phyloP scores from a whole-genome alignment of 1,140 invertebrate genomes.

The Riptortus pedestris region DNA sequence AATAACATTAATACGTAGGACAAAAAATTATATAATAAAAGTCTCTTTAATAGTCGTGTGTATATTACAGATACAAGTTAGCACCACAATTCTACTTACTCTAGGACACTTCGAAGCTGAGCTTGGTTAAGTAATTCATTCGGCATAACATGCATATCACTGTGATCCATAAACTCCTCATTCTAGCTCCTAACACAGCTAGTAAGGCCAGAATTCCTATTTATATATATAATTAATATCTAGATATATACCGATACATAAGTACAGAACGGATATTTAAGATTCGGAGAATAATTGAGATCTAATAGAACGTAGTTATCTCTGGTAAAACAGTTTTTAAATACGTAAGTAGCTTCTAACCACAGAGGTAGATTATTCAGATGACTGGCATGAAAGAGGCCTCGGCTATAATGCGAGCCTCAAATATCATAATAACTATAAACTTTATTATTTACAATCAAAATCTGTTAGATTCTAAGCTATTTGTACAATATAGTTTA shows the following conservation, averaged over 20 bases:
- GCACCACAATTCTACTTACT: not conserved
- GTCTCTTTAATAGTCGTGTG: not conserved
- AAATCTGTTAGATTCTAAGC: not conserved
- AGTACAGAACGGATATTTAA: not conserved
- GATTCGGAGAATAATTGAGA: not conserved
- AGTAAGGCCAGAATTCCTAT: constrained; percentile 7
- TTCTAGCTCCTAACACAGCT: constrained; percentile 13
- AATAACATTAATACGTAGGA: not conserved
- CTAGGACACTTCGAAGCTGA: not conserved
- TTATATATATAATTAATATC: constrained; percentile 1
- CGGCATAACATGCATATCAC: not conserved
- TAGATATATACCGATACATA: constrained; percentile 12
- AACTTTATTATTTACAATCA: constrained; percentile 9
- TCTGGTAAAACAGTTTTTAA: not conserved
- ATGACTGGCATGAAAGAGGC: constrained; percentile 7
- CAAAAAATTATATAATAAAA: not conserved
- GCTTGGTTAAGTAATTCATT: not conserved
- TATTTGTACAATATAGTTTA: constrained; percentile 17
- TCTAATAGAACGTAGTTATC: not conserved
- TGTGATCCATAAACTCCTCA: not conserved
- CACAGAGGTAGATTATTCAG: constrained; percentile 7
- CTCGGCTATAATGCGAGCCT: not conserved
- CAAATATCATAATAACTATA: not conserved
- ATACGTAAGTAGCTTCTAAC: constrained; percentile 5
- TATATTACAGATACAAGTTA: not conserved